phyloP scores from a whole-genome alignment of 2,113 vertebrate species.

The Proteles cristata region DNA sequence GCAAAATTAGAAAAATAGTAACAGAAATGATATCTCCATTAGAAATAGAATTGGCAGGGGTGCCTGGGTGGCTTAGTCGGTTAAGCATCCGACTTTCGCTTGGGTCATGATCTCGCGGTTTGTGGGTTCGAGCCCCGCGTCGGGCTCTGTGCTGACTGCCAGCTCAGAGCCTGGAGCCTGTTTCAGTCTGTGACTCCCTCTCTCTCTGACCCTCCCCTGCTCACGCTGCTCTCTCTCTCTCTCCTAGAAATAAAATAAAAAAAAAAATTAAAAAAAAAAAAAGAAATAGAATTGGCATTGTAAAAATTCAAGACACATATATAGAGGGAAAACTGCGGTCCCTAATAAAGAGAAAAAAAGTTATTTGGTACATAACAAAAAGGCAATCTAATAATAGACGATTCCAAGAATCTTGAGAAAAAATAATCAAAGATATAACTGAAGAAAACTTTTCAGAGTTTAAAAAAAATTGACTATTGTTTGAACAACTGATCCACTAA shows the following conservation, averaged over 20 bases:
- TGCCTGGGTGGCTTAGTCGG: too few species aligned
- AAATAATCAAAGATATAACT: constrained; percentile 34
- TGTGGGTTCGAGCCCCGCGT: too few species aligned
- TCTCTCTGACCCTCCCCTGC: too few species aligned
- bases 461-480: background rate
- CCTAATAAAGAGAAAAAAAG: background rate
- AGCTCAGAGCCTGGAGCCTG: too few species aligned
- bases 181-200: too few species aligned
- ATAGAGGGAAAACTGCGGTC: background rate
- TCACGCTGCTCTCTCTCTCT: too few species aligned
- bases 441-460: constrained; percentile 31
- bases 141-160: too few species aligned
- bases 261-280: too few species aligned
- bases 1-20: background rate
- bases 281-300: background rate
- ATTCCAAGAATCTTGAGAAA: constrained; percentile 9
- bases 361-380: constrained; percentile 16
- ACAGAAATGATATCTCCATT: background rate
- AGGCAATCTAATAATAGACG: background rate
- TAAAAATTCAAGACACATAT: background rate
- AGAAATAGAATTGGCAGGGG: background rate
- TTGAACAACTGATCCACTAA: background rate
- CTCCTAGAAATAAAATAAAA: too few species aligned
- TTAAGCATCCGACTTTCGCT: too few species aligned
- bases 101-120: too few species aligned